phyloP scores from a whole-genome alignment of 2,888 invertebrate genomes.

The Paralinhomoeus sp. region DNA sequence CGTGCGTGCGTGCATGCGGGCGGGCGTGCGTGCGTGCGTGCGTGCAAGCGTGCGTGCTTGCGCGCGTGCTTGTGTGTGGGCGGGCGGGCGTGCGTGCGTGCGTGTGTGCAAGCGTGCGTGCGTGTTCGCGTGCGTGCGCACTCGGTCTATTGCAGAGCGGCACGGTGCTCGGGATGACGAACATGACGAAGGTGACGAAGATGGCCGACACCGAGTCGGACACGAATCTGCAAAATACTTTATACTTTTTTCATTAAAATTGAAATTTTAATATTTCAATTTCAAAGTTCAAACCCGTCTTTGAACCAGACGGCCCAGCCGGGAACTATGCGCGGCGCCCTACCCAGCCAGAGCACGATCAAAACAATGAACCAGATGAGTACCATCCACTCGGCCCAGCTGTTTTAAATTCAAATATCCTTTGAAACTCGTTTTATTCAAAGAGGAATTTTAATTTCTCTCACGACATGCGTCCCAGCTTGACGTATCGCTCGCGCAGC shows the following conservation, averaged over 20 bases:
- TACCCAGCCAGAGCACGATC: slow-evolving; percentile 16
- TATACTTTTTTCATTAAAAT: no score
- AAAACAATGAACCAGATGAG: slow-evolving; percentile 8
- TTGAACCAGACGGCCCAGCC: slow-evolving; percentile 26
- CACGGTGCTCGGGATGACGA: slow-evolving; percentile 13
- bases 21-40: no score
- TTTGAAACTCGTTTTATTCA: neutral
- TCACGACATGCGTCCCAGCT: neutral
- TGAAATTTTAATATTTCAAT: no score
- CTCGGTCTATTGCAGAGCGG: neutral
- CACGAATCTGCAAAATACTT: slow-evolving; percentile 15
- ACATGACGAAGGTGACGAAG: slow-evolving; percentile 13
- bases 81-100: no score
- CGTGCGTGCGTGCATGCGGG: no score
- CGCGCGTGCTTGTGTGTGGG: no score
- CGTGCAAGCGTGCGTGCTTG: no score
- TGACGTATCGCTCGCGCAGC: neutral
- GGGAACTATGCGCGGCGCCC: slow-evolving; percentile 23
- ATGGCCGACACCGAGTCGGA: slow-evolving; percentile 6
- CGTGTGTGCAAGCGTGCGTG: no score
- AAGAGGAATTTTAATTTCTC: no score
- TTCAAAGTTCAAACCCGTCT: slow-evolving; percentile 2
- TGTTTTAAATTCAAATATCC: neutral
- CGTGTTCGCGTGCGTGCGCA: no score
- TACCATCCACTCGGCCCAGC: slow-evolving; percentile 10